A percentile compares a stretch with the other conserved stretches of the same genome.
Evolutionary conservation across 1,140 invertebrate genomes (phyloP).

Genomic region (Macrotrachela quadricornifera): DNA sequence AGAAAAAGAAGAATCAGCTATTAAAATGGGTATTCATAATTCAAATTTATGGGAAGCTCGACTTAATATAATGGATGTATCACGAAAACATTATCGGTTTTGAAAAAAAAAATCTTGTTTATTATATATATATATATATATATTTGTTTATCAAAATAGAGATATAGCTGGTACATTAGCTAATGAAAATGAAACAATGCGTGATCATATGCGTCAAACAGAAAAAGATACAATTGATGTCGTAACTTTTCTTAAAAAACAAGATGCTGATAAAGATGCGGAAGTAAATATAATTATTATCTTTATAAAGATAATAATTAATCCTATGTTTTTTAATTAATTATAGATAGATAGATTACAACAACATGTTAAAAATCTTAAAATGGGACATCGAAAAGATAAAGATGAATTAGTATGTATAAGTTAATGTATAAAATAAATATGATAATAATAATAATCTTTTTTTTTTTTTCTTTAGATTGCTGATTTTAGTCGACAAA

Average conservation of each 20-base stretch:
- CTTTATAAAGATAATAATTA: too few relatives aligned
- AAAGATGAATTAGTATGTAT: slow-evolving; percentile 20
- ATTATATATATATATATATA: not conserved
- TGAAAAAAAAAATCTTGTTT: not conserved
- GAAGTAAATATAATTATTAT: slow-evolving; percentile 11
- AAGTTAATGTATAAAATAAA: too few relatives aligned
- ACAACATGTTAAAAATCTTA: not conserved
- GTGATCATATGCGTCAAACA: slow-evolving; percentile 22
- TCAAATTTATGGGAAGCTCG: slow-evolving; percentile 26
- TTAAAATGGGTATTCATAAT: slow-evolving; percentile 21
- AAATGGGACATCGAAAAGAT: slow-evolving; percentile 20
- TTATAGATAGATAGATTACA: too few relatives aligned
- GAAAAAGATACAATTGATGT: slow-evolving; percentile 31
- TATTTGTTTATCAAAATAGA: slow-evolving; percentile 10
- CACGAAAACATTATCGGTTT: slow-evolving; percentile 23
- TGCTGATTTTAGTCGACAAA: slow-evolving; percentile 23
- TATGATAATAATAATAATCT: not conserved
- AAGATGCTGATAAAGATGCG: slow-evolving; percentile 25
- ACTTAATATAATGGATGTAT: slow-evolving; percentile 18
- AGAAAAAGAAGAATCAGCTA: slow-evolving; percentile 19
- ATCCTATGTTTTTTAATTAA: not conserved
- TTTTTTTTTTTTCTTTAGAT: slow-evolving; percentile 9
- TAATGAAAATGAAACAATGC: slow-evolving; percentile 24
- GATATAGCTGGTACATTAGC: slow-evolving; percentile 23
- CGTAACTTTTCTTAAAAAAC: slow-evolving; percentile 25